Evolutionary conservation across 2,113 vertebrate species (phyloP), one percentile per base, ranked within the genome.

Genomic region (Rhinogobius similis): DNA sequence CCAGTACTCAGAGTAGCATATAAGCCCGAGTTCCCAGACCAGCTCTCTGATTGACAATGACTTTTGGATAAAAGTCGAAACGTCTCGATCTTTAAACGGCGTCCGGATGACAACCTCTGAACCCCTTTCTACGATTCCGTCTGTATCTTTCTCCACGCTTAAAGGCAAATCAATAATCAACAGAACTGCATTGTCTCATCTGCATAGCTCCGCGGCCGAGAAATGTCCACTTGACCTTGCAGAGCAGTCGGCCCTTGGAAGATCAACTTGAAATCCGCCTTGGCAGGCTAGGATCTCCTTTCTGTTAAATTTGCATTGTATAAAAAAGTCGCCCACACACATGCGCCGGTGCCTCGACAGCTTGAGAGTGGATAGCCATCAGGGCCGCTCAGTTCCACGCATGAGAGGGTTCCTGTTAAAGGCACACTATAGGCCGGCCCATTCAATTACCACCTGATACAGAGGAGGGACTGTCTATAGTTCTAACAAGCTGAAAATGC

Each of bases 341-440:
- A 18, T 3, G 11, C 48, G 3, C 46, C 26, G 24, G 56, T 48
- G 71, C 71, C 82, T 79, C 84, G 81, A 82, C 79, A 83, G 77
- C 76, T 80, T 70, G 68, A 78, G 76, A 55, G 75, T 72, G 62
- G 72, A 77, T 87, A 84, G 70, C 83, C 81, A 90, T 86, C 87
- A 87, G 50, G 76, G 81, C 78, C 6, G 58, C 72, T 76, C 72
- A 21, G 41, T 67, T 83, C 74, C 71, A 86, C 53, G 87, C 86
- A 77, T 87, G 87, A 90, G 67, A 77, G 81, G 50, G 59, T 84
- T 89, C 83, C 83, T 79, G 81, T 87, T 86, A 84, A n/a, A 84
- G 68, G 62, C 72, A 78, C 68, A 69, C 67, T 79, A 78, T 76
- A 29, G 82, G 78, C 77, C 77, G 71, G 83, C 81, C 84, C 83